These are phyloP conservation scores for Lucilia sericata DNA, from an alignment of 1,140 invertebrate species.

Conservation along the genomic window DNA sequence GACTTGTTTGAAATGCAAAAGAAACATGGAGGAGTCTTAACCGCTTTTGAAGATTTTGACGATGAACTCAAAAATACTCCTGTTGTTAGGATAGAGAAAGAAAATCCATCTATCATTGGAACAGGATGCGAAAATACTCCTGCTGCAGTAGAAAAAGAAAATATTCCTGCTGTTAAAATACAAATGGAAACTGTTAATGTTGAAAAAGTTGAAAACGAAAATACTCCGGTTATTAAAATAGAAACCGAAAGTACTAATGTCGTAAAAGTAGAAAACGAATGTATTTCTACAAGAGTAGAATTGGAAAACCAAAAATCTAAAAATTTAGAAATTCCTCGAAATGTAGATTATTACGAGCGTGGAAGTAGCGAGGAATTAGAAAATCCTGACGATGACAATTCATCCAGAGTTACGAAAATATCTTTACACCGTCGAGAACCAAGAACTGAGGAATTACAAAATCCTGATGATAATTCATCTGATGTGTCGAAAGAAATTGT, in stretches of 20 bases:
- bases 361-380: constrained; percentile 47
- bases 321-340: background rate
- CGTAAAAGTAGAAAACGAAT: no score
- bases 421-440: no score
- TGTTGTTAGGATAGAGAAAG: constrained; percentile 48
- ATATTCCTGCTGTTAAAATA: no score
- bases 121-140: no score
- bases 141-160: background rate
- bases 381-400: constrained; percentile 52
- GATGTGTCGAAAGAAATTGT: background rate
- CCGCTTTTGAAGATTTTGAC: constrained; percentile 64
- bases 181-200: no score
- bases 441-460: constrained; percentile 1
- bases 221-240: no score
- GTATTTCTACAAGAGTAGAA: no score
- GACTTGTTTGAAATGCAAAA: constrained; percentile 59
- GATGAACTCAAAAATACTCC: constrained; percentile 61
- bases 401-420: constrained; percentile 58
- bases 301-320: background rate
- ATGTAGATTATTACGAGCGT: constrained; percentile 4
- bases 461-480: constrained; percentile 35
- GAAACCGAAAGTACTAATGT: no score
- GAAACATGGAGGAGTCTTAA: constrained; percentile 36
- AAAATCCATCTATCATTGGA: no score
- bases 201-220: no score